Evolutionary conservation across 2,888 invertebrate species (phyloP), one percentile per base, ranked within the genome.

Genomic region (Baccha elongata): DNA sequence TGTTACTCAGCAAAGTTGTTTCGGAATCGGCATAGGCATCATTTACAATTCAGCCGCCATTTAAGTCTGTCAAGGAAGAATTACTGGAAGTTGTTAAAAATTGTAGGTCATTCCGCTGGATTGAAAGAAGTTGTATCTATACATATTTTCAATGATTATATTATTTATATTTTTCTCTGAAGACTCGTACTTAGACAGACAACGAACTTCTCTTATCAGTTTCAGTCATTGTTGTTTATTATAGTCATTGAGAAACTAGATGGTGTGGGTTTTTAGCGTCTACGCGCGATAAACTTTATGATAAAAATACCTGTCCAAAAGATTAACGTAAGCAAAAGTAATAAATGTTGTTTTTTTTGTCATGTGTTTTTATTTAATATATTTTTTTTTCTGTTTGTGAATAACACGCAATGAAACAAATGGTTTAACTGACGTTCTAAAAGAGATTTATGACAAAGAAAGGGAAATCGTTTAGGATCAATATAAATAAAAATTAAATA

Each of bases 21-120:
- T 67, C 40, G 26, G 19, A 23, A 53, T n/a, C 44, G 44, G 46
- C 21, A 11, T 15, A 2, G 7, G 40, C 55, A 46, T 37, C 55
- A 46, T 48, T 50, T 58, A 46, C 17, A 60, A 40, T 62, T 46
- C 62, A 52, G 58, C 67, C 62, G 79, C 73, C 79, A 62, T 73
- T 79, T 26, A 55, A 69, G 37, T 62, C 76, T 32, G 52, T 17
- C 21, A 64, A 62, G 29, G 29, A 17, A 15, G 10, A 42, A 7
- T 26, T 8, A 5, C 0, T 52, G 10, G 37, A 37, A 21, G 50
- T 19, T 6, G 65, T 50, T 15, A 29, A 19, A 52, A 26, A 32
- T 68, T 42, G 44, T 40, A 17, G 73, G 37, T 73, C 52, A 74
- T 62, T 79, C 67, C 73, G 60, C 67, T 73, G 15, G 32, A 23